Conservation (phyloP, 2,888 invertebrate genomes). For the Geotrupes spiniger region DNA sequence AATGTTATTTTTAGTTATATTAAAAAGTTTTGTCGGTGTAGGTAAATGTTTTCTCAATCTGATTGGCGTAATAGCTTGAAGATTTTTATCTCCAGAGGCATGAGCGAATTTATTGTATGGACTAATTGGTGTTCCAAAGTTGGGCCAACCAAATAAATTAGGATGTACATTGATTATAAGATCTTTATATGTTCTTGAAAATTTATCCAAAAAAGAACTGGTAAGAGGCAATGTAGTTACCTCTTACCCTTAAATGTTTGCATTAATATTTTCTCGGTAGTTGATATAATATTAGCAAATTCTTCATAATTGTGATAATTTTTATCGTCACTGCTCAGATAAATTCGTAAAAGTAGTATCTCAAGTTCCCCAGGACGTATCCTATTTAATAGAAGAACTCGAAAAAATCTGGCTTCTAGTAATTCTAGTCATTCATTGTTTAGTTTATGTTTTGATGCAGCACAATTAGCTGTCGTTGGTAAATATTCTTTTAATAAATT, state of each 20-base stretch:
- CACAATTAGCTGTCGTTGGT: slow-evolving; percentile 10
- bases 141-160: slow-evolving; percentile 17
- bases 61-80: slow-evolving; percentile 29
- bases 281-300: slow-evolving; percentile 8
- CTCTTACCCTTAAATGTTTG: slow-evolving; percentile 18
- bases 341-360: slow-evolving; percentile 13
- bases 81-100: slow-evolving; percentile 29
- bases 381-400: slow-evolving; percentile 22
- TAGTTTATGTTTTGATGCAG: too few relatives aligned
- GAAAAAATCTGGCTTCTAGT: slow-evolving; percentile 23
- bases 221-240: slow-evolving; percentile 18
- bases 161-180: slow-evolving; percentile 4
- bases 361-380: slow-evolving; percentile 24
- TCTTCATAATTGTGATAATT: slow-evolving; percentile 16
- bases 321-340: neutral
- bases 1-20: slow-evolving; percentile 29
- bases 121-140: too few relatives aligned
- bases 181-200: slow-evolving; percentile 17
- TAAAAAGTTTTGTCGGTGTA: slow-evolving; percentile 33
- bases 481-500: slow-evolving; percentile 27
- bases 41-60: slow-evolving; percentile 34
- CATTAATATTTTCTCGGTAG: slow-evolving; percentile 12
- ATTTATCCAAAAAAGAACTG: slow-evolving; percentile 19
- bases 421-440: neutral
- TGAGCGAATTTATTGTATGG: slow-evolving; percentile 30